A percentile compares a stretch with the other conserved stretches of the same genome.
Conservation (phyloP, 2,797 vertebrate species). For the Tapera naevia region DNA sequence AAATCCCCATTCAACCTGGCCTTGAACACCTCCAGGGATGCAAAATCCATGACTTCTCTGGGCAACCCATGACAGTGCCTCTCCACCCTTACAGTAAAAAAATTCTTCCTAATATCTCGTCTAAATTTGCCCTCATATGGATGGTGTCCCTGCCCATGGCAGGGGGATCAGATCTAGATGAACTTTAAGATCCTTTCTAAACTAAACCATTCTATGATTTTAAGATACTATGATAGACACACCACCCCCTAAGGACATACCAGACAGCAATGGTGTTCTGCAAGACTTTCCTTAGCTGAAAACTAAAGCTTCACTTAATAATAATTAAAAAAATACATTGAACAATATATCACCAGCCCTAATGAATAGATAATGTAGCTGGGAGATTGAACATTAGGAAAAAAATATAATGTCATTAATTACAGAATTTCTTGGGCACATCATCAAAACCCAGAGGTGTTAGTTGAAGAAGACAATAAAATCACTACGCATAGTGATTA, state of each 20-base stretch:
- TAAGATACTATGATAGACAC: no score
- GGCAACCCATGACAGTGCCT: no score
- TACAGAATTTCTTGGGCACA: not conserved
- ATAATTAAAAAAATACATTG: not conserved
- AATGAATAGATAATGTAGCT: not conserved
- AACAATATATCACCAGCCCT: not conserved
- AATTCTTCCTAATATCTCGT: no score
- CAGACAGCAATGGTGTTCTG: not conserved
- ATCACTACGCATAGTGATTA: not conserved
- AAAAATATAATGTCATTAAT: not conserved
- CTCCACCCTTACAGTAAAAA: no score
- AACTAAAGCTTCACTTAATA: not conserved
- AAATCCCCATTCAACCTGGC: no score
- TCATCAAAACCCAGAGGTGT: not conserved
- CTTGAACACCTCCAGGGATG: no score
- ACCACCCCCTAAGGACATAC: rapidly evolving
- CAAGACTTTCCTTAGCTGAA: not conserved
- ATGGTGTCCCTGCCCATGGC: no score
- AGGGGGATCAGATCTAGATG: no score
- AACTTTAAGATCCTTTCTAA: no score
- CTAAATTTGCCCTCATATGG: no score
- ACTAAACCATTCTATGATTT: no score
- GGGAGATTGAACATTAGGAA: not conserved
- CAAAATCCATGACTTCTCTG: no score
- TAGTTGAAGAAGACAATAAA: constrained; percentile 5